A percentile compares a stretch with the other conserved stretches of the same genome.
phyloP scores from a whole-genome alignment of 2,888 invertebrate species.

The Caenorhabditis sp. region DNA sequence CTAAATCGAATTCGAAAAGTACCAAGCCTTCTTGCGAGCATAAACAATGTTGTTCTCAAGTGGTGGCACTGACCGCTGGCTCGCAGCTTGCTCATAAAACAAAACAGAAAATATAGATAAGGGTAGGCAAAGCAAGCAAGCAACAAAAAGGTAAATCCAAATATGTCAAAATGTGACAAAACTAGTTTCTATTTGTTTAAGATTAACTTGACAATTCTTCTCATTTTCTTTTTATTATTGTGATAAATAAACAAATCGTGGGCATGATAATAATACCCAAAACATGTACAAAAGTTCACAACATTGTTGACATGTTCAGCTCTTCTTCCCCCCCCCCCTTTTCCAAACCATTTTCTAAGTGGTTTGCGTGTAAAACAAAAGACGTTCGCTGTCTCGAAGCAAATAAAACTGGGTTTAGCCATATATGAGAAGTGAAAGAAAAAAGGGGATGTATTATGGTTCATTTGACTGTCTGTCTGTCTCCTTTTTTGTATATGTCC shows the following conservation, averaged over 20 bases:
- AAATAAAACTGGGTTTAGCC: not conserved
- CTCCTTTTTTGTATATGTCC: slow-evolving; percentile 13
- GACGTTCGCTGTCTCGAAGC: slow-evolving; percentile 14
- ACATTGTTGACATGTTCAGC: slow-evolving; percentile 15
- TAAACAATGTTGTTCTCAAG: not conserved
- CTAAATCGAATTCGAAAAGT: not conserved
- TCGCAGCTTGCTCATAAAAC: not conserved
- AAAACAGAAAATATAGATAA: not conserved
- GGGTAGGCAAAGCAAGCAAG: not conserved
- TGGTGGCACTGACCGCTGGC: not conserved
- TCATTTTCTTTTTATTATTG: not conserved
- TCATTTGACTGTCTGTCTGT: not conserved
- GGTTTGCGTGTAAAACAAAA: slow-evolving; percentile 58
- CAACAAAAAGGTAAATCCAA: not conserved
- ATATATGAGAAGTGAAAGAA: not conserved
- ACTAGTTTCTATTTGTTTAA: not conserved
- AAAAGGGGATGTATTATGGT: not conserved
- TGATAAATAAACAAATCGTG: not conserved
- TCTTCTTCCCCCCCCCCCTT: not conserved
- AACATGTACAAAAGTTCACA: too few relatives aligned
- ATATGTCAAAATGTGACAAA: not conserved
- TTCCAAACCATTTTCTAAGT: slow-evolving; percentile 44
- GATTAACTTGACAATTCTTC: too few relatives aligned
- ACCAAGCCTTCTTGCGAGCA: not conserved
- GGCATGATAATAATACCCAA: not conserved